Evolutionary conservation across 2,888 invertebrate species (phyloP), one percentile per base, ranked within the genome.

Genomic region (Chloroclystis v-ata): DNA sequence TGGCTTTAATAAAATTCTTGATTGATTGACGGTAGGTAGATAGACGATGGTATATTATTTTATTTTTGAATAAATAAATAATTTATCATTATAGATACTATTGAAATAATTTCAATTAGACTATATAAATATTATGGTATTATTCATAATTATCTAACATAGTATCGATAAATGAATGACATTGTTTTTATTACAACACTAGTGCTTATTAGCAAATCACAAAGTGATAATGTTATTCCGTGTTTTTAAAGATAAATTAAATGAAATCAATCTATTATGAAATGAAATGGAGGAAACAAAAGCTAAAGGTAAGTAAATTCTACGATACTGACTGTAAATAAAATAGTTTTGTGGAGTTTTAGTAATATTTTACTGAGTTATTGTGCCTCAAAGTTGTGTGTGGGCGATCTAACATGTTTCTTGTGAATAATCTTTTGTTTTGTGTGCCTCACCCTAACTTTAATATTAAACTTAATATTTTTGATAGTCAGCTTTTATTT

Each of bases 241-340:
- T 45, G 52, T 63, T 63, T 61, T 65, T 63, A 43, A 43, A 35
- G 51, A 41, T 55, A 46, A 54, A 64, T 57, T 66, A 61, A 57
- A 58, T 61, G 54, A 63, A 62, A 60, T 52, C 47, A 43, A 56
- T 59, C 46, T 37, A 43, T 65, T 68, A 72, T 75, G 78, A 72
- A 71, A 83, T 81, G 79, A 82, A 78, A 86, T 86, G 86, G 85
- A 85, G 72, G 74, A 62, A 67, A 59, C 69, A 57, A 75, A 73
- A 56, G 47, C 47, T 57, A 81, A 77, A 72, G 80, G 86, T 82
- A 64, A 67, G 69, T 63, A 40, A 40, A 29, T 6, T 28, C 33
- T 25, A 37, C n/a, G 0, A 1, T 29, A 41, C 24, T 37, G 26
- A 38, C 4, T 1, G 9, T 1, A 26, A 52, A 39, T 29, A 8